Conservation (phyloP, 2,113 vertebrate species). For the Esox niger region DNA sequence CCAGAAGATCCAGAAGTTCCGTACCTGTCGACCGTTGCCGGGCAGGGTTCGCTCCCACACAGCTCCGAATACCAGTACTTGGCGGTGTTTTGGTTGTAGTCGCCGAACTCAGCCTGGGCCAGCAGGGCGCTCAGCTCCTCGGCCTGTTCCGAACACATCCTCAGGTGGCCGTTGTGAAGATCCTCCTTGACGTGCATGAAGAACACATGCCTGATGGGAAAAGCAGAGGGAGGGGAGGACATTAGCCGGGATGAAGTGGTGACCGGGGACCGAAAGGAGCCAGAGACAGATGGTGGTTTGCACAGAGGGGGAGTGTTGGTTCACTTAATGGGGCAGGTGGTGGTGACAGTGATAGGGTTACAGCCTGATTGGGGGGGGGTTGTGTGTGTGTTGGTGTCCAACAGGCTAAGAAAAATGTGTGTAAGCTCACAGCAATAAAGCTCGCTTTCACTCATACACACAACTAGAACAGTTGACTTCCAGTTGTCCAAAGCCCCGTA, state of each 20-base stretch:
- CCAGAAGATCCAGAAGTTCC: background rate
- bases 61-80: slow-evolving; percentile 90
- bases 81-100: slow-evolving; percentile 97
- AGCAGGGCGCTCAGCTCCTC: slow-evolving; percentile 89
- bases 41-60: slow-evolving; percentile 83
- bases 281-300: slow-evolving; percentile 15
- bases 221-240: background rate
- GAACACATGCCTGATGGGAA: slow-evolving; percentile 83
- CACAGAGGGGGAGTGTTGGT: background rate
- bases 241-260: background rate
- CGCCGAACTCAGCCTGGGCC: slow-evolving; percentile 93
- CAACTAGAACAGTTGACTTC: background rate
- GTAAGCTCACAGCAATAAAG: background rate
- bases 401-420: too few species aligned
- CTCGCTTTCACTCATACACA: slow-evolving; percentile 24
- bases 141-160: slow-evolving; percentile 86
- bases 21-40: slow-evolving; percentile 67
- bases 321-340: slow-evolving; percentile 23
- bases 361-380: slow-evolving; percentile 16
- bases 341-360: slow-evolving; percentile 11
- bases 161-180: slow-evolving; percentile 88
- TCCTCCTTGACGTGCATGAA: slow-evolving; percentile 95
- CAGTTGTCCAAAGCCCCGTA: too few species aligned
- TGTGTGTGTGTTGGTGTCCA: background rate
- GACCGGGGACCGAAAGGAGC: slow-evolving; percentile 27